Evolutionary conservation across 2,888 invertebrate species (phyloP), one percentile per base, ranked within the genome.

Genomic region (Andrena flavipes): DNA sequence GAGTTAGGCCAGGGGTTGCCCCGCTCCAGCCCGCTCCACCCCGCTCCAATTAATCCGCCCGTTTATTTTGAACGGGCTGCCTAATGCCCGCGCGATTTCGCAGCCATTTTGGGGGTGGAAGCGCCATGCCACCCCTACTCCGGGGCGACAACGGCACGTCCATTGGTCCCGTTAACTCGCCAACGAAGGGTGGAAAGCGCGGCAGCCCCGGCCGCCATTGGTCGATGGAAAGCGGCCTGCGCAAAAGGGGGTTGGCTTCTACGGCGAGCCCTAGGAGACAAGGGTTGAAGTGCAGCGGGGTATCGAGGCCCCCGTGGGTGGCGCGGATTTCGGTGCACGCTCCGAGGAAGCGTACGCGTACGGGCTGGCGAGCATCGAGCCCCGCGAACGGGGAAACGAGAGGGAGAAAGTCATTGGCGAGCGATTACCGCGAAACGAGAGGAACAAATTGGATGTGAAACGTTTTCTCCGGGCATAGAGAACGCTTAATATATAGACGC

Each of bases 81-180:
- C 88, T 92, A 92, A 92, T 92, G 89, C 90, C 89, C 91, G 91
- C 90, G 89, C 88, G 90, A 92, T 92, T 92, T 93, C 90, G 92
- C 92, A 93, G 93, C 93, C 93, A 94, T 94, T 93, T 94, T 94
- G 93, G 91, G 92, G 93, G 92, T 92, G 93, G 92, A 88, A 85
- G 91, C 92, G 85, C 85, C 82, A 84, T 85, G 76, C 74, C 82
- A 10, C 78, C 76, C 80, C 75, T 20, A 33, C 75, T 30, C 60
- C 62, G 33, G 64, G 67, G 7, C 69, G 65, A 64, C 65, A 26
- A 13, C 42, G 29, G 16, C 7, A 20, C 56, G 16, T 20, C 77
- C 76, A 90, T 91, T 92, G 90, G 89, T 82, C 80, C 84, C 72
- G 76, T 79, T 87, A 87, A 84, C 90, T 81, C 87, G 65, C 71